Conservation (phyloP, 2,888 invertebrate genomes). For the Silvanus unidentatus region DNA sequence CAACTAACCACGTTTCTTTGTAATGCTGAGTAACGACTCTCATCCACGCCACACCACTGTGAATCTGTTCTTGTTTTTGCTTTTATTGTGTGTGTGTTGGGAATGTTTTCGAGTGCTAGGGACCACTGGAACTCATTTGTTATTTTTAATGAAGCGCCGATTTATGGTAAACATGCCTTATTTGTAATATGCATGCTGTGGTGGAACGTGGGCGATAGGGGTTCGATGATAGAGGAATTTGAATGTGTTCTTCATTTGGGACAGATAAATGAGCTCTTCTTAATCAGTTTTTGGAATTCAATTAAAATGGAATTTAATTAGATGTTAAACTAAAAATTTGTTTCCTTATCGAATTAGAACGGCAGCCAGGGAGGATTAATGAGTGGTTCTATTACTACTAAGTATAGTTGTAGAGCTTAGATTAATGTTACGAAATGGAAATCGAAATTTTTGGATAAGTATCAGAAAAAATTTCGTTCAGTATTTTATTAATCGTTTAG, state of each 20-base stretch:
- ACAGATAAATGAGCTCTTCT: not conserved
- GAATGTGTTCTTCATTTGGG: not conserved
- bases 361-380: too few relatives aligned
- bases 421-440: too few relatives aligned
- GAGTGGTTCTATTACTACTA: too few relatives aligned
- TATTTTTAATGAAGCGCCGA: conserved; percentile 36
- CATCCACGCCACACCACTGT: conserved; percentile 26
- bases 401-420: too few relatives aligned
- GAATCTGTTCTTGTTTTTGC: not conserved
- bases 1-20: conserved; percentile 11
- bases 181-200: conserved; percentile 4
- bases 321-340: too few relatives aligned
- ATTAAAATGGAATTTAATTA: not conserved
- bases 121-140: conserved; percentile 26
- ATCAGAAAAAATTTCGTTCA: too few relatives aligned
- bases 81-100: not conserved
- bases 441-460: too few relatives aligned
- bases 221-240: conserved; percentile 1
- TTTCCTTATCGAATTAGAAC: too few relatives aligned
- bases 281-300: conserved; percentile 1
- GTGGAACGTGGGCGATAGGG: not conserved
- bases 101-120: not conserved
- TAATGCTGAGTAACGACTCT: conserved; percentile 28
- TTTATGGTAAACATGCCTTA: conserved; percentile 21
- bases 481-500: too few relatives aligned